A percentile compares a stretch with the other conserved stretches of the same genome.
Evolutionary conservation across 1,140 invertebrate genomes (phyloP).

Genomic region (Probaryconus sp.): DNA sequence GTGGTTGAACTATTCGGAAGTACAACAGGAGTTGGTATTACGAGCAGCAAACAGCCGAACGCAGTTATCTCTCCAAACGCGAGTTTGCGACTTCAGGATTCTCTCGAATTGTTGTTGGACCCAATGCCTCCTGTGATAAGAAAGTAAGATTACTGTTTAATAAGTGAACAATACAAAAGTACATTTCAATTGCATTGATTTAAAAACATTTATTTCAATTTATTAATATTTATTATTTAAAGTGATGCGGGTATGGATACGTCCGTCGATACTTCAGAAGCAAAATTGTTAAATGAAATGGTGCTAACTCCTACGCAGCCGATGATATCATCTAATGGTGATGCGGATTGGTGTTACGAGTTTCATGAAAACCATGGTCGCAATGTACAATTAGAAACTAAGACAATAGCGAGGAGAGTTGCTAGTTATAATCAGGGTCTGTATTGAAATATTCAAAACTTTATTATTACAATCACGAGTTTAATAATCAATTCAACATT

Average conservation of each 20-base stretch:
- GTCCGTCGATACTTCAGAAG: slow-evolving; percentile 73
- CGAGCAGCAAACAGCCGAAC: slow-evolving; percentile 77
- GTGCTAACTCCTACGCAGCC: slow-evolving; percentile 71
- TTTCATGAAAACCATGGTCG: slow-evolving; percentile 85
- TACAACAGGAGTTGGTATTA: slow-evolving; percentile 83
- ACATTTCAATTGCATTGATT: no score
- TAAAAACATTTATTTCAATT: no score
- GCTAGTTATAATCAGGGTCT: slow-evolving; percentile 87
- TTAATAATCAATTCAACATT: no score
- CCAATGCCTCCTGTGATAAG: slow-evolving; percentile 77
- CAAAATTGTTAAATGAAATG: slow-evolving; percentile 72
- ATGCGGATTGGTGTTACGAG: slow-evolving; percentile 77
- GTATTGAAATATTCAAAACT: background rate
- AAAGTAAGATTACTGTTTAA: slow-evolving; percentile 63
- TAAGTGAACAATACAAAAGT: background rate
- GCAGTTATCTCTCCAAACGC: slow-evolving; percentile 79
- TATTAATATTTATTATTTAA: no score
- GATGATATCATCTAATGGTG: slow-evolving; percentile 58
- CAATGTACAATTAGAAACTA: slow-evolving; percentile 84
- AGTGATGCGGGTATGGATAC: slow-evolving; percentile 74
- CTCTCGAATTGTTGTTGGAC: slow-evolving; percentile 81
- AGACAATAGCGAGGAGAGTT: slow-evolving; percentile 81
- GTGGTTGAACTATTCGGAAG: slow-evolving; percentile 86
- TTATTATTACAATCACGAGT: background rate
- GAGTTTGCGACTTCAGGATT: slow-evolving; percentile 81